Evolutionary conservation across 1,140 invertebrate genomes (phyloP).

Genomic region (Chelonus insularis): DNA sequence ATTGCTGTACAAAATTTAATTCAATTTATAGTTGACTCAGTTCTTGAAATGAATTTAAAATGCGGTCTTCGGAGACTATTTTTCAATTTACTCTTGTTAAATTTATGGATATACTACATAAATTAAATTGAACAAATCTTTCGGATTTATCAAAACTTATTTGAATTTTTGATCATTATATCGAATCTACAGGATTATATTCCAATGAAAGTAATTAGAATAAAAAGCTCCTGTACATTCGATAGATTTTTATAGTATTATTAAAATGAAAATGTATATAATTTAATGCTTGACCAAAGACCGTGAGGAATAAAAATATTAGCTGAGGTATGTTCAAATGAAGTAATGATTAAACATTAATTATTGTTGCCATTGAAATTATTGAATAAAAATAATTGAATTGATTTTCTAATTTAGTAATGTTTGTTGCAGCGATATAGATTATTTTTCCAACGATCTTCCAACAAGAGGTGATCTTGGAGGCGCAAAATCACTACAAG

Average conservation of each 20-base stretch:
- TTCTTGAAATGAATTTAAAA: not conserved
- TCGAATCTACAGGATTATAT: not conserved
- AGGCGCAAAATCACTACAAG: conserved; percentile 17
- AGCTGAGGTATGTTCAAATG: conserved; percentile 35
- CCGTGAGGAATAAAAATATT: conserved; percentile 33
- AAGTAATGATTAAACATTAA: too few species aligned
- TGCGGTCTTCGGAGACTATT: not conserved
- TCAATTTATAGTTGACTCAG: conserved; percentile 38
- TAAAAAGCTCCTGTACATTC: not conserved
- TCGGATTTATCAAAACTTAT: not conserved
- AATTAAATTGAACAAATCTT: conserved; percentile 5
- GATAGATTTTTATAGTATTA: conserved; percentile 1
- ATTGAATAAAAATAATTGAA: conserved; percentile 20
- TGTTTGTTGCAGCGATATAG: conserved; percentile 35
- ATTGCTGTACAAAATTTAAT: conserved; percentile 39
- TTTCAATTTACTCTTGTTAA: not conserved
- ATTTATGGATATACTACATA: conserved; percentile 8
- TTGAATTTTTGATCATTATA: not conserved
- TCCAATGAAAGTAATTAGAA: not conserved
- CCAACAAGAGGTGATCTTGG: conserved; percentile 33
- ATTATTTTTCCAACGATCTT: conserved; percentile 28
- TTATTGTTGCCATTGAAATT: too few species aligned
- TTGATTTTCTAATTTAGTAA: conserved; percentile 18
- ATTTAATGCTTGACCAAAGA: conserved; percentile 47
- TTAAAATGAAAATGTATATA: not conserved